phyloP scores from a whole-genome alignment of 2,113 vertebrate species.

The Cnemophilus loriae region DNA sequence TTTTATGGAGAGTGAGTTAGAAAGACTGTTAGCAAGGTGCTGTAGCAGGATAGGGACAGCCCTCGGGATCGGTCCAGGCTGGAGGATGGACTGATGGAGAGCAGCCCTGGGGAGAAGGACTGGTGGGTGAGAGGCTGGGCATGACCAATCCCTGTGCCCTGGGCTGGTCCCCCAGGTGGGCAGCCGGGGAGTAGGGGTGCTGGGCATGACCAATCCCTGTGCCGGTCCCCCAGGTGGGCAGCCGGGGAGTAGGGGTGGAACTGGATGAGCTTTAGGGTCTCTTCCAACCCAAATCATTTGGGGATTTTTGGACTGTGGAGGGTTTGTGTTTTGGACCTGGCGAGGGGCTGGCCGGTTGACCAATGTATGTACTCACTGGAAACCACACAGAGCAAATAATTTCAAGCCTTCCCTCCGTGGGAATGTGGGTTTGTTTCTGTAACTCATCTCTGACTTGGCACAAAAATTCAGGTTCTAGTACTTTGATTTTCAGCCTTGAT shows the following conservation, averaged over 20 bases:
- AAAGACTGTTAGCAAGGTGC: not conserved
- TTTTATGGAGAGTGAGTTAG: not conserved
- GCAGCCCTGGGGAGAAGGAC: not conserved
- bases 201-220: not conserved
- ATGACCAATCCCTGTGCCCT: rapidly evolving
- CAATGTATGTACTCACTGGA: rapidly evolving
- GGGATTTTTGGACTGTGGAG: not conserved
- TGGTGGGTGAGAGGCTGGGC: not conserved
- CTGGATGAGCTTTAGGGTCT: not conserved
- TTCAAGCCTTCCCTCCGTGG: not conserved
- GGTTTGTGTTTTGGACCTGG: not conserved
- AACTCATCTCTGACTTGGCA: not conserved
- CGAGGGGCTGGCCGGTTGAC: not conserved
- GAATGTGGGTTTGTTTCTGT: not conserved
- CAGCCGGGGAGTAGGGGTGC: not conserved
- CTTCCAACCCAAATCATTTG: not conserved
- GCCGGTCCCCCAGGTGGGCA: not conserved
- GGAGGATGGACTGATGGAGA: not conserved
- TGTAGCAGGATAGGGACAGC: not conserved
- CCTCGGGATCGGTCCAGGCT: not conserved
- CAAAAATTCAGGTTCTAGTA: not conserved
- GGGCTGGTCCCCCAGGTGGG: not conserved
- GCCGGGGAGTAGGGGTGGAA: too few relatives aligned
- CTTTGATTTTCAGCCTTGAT: not conserved
- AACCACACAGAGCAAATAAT: not conserved